Percentiles rank a stretch among this genome's conserved stretches.
phyloP scores from a whole-genome alignment of 37 sponge, comb jelly and placozoan genomes.

The Diacarnus erythraeanus region DNA sequence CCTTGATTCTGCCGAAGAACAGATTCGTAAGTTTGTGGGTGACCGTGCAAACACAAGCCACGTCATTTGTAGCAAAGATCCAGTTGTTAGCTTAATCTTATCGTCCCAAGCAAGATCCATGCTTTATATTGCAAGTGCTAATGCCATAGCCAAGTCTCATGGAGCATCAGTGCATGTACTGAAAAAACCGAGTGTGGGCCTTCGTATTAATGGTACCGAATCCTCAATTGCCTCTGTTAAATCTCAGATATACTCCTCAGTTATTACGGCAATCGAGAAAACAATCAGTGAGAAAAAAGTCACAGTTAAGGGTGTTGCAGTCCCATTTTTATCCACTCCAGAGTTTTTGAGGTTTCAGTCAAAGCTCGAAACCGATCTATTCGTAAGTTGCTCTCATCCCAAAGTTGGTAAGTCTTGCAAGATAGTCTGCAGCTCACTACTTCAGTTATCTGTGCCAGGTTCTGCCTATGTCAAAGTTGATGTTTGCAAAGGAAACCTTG shows the following conservation, averaged over 20 bases:
- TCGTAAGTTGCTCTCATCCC: slow-evolving; percentile 22
- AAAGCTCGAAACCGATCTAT: slow-evolving; percentile 23
- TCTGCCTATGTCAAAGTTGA: slow-evolving; percentile 35
- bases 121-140: slow-evolving; percentile 10
- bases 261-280: slow-evolving; percentile 13
- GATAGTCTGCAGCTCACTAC: slow-evolving; percentile 2
- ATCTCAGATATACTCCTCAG: slow-evolving; percentile 3
- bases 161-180: slow-evolving; percentile 21
- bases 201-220: slow-evolving; percentile 27
- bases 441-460: slow-evolving; percentile 10
- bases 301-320: not conserved
- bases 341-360: slow-evolving; percentile 28
- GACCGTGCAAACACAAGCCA: slow-evolving; percentile 1
- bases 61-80: slow-evolving; percentile 26
- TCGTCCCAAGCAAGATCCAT: not conserved
- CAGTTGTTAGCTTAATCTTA: slow-evolving; percentile 36
- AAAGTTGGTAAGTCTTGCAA: slow-evolving; percentile 1
- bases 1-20: slow-evolving; percentile 30
- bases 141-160: slow-evolving; percentile 10
- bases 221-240: slow-evolving; percentile 23
- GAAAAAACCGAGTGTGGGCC: slow-evolving; percentile 27
- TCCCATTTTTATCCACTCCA: slow-evolving; percentile 16
- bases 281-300: slow-evolving; percentile 19
- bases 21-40: slow-evolving; percentile 33
- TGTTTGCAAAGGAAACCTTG: slow-evolving; percentile 46